Conservation (phyloP, 2,797 vertebrate genomes). For the Labroides dimidiatus region DNA sequence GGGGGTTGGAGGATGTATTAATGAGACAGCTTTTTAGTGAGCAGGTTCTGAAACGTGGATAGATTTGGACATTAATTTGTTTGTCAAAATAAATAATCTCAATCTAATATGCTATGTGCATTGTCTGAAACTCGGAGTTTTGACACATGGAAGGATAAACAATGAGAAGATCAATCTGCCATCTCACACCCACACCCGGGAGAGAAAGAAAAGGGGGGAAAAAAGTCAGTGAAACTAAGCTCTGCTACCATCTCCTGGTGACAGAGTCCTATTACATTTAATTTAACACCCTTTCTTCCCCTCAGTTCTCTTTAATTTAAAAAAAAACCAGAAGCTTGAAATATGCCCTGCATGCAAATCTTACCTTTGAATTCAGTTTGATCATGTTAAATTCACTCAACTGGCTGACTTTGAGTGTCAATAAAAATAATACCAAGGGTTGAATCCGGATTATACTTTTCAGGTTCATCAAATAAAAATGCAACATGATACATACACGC, state of each 20-base stretch:
- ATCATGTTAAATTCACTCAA: background rate
- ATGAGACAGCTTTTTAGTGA: background rate
- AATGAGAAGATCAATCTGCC: background rate
- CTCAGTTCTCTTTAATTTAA: background rate
- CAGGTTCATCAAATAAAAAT: background rate
- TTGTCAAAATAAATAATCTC: background rate
- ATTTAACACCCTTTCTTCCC: background rate
- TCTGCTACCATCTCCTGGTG: slow-evolving; percentile 77
- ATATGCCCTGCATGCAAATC: slow-evolving; percentile 4
- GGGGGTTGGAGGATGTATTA: background rate
- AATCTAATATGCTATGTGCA: background rate
- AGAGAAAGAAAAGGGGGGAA: background rate
- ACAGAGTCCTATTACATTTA: slow-evolving; percentile 35
- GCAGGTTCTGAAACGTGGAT: background rate
- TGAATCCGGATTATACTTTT: background rate
- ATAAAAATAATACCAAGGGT: slow-evolving; percentile 22
- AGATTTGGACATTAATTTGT: background rate
- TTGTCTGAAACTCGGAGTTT: background rate
- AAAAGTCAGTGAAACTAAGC: slow-evolving; percentile 13
- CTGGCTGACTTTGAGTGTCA: slow-evolving; percentile 7
- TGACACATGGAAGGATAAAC: background rate
- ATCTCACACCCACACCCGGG: slow-evolving; percentile 20
- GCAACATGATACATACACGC: background rate
- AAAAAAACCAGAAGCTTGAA: background rate
- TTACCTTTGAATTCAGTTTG: background rate